Conservation (phyloP, 53 echinoderm and acorn worm genomes). For the Glandiceps talaboti region DNA sequence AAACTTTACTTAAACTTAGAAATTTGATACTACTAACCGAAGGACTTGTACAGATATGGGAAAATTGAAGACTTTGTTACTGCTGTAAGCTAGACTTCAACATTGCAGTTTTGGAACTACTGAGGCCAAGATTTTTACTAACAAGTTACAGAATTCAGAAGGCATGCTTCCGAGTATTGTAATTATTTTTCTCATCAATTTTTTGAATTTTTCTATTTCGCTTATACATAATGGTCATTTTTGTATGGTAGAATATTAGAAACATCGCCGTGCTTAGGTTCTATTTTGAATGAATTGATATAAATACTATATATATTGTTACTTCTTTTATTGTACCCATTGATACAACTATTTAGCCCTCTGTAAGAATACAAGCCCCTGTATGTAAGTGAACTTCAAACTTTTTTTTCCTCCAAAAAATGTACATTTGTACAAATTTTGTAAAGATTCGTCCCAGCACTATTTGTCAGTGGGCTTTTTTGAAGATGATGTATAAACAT, state of each 20-base stretch:
- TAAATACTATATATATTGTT: not conserved
- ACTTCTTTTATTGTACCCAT: not conserved
- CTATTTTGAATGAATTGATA: not conserved
- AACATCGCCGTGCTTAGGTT: not conserved
- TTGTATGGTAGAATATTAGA: not conserved
- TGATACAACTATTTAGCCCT: not conserved
- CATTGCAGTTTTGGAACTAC: not conserved
- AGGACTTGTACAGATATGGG: not conserved
- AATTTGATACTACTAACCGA: not conserved
- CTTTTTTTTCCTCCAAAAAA: not conserved
- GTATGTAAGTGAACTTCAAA: not conserved
- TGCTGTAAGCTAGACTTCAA: not conserved
- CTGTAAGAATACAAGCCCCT: not conserved
- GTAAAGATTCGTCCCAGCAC: not conserved
- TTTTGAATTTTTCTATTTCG: not conserved
- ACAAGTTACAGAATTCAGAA: not conserved
- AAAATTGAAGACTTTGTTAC: not conserved
- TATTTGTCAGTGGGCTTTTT: not conserved
- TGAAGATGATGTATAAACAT: not conserved
- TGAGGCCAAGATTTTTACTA: not conserved
- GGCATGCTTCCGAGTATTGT: not conserved
- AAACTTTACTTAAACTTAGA: not conserved
- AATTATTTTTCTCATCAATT: not conserved
- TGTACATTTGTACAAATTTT: not conserved
- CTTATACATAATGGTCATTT: not conserved